Base-by-base conservation (phyloP, 2,113 vertebrate genomes). In the Puffinus mauretanicus region DNA sequence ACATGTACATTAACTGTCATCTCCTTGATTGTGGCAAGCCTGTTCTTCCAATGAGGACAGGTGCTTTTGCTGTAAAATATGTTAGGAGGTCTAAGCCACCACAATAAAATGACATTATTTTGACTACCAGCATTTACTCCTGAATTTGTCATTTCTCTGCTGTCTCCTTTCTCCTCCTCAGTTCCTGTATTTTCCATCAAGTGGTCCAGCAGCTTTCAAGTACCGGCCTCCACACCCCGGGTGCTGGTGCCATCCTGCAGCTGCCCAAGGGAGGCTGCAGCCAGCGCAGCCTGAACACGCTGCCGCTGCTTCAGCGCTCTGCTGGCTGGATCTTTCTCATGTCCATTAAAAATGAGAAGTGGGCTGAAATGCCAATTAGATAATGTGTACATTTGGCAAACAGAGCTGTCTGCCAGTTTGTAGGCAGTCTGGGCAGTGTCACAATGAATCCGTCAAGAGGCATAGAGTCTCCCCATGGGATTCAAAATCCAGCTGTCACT, bases 321-420 rank as follows among this genome's bases (percentile, higher is more conserved):
- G 24, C 71, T 80, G 93, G 81, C 60, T 94, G 71, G 11, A 69
- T 44, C 38, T 73, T 87, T 51, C 86, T 82, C 17, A 1, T 34
- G 77, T 54, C 94, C 89, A 58, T 88, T 93, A 55, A 81, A 67
- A 52, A 47, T 0, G 76, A 93, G 82, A 87, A 80, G 86, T 72
- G 75, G 92, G 86, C 61, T 83, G 80, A 81, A 71, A 82, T 80
- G 86, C 67, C 91, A 86, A 91, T 92, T 79, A 70, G 87, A 72
- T 80, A 90, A 66, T 86, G 87, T 82, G 19, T 52, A 76, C 87
- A 82, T 47, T 79, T 93, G 94, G 92, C 83, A 62, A 80, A 79
- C 42, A 46, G 95, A 90, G 52, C 71, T 95, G 93, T 93, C 90
- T 93, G 76, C 71, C 57, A 34, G 67, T 90, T 89, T 96, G 65